phyloP scores from a whole-genome alignment of 2,797 vertebrate species.

The Pogoniulus pusillus region DNA sequence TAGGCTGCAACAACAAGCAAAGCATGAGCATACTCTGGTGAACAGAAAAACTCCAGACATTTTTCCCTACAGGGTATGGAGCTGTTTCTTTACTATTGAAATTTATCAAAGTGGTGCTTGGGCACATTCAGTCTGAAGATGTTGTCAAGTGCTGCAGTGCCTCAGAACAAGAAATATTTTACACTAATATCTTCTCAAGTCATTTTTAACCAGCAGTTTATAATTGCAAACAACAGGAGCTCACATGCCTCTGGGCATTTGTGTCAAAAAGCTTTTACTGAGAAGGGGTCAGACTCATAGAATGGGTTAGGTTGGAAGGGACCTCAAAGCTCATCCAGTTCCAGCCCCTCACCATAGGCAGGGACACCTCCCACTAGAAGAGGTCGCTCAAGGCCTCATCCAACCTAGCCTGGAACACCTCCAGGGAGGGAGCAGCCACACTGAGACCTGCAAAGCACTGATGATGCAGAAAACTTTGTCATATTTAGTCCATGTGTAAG shows the following conservation, averaged over 20 bases:
- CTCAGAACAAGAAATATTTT: background rate
- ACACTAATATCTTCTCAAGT: background rate
- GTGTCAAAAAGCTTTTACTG: conserved; percentile 3
- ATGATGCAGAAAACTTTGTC: background rate
- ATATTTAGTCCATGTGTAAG: background rate
- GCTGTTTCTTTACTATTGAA: background rate
- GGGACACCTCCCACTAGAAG: too few relatives aligned
- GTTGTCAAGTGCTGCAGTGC: background rate
- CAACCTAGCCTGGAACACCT: too few relatives aligned
- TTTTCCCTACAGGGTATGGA: background rate
- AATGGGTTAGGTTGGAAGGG: too few relatives aligned
- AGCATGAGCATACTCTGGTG: background rate
- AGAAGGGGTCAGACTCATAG: background rate
- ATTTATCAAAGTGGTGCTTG: background rate
- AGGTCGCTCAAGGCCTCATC: too few relatives aligned
- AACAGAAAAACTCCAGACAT: background rate
- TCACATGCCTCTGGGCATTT: background rate
- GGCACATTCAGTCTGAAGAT: background rate
- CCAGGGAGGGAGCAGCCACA: background rate
- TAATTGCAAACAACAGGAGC: background rate
- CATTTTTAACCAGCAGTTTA: background rate
- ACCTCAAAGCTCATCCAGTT: too few relatives aligned
- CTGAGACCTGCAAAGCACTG: background rate
- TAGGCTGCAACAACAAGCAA: background rate
- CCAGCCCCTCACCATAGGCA: too few relatives aligned